Evolutionary conservation across 1,140 invertebrate genomes (phyloP), one percentile per base, ranked within the genome.

Genomic region (Rhysida immarginata): DNA sequence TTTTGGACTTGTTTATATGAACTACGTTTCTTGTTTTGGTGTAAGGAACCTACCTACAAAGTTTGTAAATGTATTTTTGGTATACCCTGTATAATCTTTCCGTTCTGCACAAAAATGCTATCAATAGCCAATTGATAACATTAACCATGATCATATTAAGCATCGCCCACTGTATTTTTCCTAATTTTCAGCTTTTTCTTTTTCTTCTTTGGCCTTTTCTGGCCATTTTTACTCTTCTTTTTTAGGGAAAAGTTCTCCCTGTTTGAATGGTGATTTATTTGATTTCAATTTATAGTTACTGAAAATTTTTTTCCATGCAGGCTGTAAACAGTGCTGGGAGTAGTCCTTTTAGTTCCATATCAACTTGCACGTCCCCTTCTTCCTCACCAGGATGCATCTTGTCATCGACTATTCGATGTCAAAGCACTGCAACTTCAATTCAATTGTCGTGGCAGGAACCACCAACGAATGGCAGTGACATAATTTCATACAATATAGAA

Each of bases 401-500:
- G 23, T 20, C 55, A 2, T 50, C 55, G 5, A 75, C 75, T 50
- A 74, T 81, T 21, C 75, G 76, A 55, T 73, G 70, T 51, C 61
- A 61, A 5, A 75, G 77, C 59, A 81, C 80, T 26, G 79, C 84
- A 20, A 82, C 77, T 20, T 76, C 77, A 26, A 77, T 87, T 16
- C 72, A 74, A 1, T 65, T 91, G 20, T 70, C 72, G 52, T 92
- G 87, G 88, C 74, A 79, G 29, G 75, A 77, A 58, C 86, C 87
- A 2, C 66, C 75, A 29, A 68, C 68, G 48, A 82, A 93, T 69
- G 85, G 84, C 5, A 75, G 80, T 1, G 74, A 78, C 14, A 82
- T 93, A 58, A 71, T 77, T 16, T 75, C 81, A 54, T 91, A 92
- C 65, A 80, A 81, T 56, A 78, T 91, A 41, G 83, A 88, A 56